These are phyloP conservation scores for Eospalax fontanierii DNA, from an alignment of 2,797 vertebrate species.

Conservation along the genomic window DNA sequence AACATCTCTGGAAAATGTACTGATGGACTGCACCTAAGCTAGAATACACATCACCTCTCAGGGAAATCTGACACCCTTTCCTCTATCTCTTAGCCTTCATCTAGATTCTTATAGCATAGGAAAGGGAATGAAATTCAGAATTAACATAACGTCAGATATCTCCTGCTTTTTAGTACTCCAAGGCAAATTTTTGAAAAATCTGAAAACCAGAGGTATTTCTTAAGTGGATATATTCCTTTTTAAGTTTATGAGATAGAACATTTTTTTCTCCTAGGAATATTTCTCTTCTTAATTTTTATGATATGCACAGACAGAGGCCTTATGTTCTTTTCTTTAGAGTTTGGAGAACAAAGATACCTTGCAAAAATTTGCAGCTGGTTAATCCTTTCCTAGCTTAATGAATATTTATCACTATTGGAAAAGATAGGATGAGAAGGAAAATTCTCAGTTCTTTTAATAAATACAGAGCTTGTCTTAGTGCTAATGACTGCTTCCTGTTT, in stretches of 20 bases:
- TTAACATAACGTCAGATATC: not conserved
- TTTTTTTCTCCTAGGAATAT: not conserved
- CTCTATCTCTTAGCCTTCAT: not conserved
- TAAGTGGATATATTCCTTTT: not conserved
- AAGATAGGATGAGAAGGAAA: slow-evolving; percentile 68
- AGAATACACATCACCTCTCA: not conserved
- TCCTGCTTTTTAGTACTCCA: not conserved
- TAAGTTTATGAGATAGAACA: not conserved
- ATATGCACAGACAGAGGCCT: slow-evolving; percentile 56
- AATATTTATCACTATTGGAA: slow-evolving; percentile 78
- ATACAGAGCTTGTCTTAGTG: slow-evolving; percentile 8
- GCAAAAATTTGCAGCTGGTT: slow-evolving; percentile 74
- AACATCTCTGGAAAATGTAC: not conserved
- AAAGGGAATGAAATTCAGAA: not conserved
- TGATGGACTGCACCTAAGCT: not conserved
- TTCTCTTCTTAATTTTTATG: slow-evolving; percentile 49
- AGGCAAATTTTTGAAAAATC: not conserved
- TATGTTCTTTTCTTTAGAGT: slow-evolving; percentile 52
- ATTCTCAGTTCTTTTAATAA: slow-evolving; percentile 65
- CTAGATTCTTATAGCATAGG: not conserved
- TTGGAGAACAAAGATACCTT: slow-evolving; percentile 61
- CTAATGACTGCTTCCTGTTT: slow-evolving; percentile 69
- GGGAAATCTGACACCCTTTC: not conserved
- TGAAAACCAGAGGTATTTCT: not conserved
- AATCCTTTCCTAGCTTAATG: slow-evolving; percentile 63